phyloP scores from a whole-genome alignment of 2,113 vertebrate species.

The Morone chrysops region DNA sequence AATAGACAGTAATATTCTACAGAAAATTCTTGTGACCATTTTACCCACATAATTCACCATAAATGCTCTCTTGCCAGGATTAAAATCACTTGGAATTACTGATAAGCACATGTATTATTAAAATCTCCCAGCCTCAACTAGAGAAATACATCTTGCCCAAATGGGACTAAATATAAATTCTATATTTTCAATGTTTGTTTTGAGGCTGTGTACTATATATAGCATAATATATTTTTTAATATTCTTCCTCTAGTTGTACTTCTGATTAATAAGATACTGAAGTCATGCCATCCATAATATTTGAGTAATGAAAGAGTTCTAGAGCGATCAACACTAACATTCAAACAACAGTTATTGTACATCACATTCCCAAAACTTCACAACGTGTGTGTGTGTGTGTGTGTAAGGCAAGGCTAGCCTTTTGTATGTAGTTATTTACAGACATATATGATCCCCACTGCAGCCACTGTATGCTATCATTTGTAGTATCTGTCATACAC shows the following conservation, averaged over 20 bases:
- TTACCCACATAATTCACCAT: background rate
- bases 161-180: background rate
- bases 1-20: background rate
- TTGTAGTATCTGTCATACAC: constrained; percentile 36
- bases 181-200: background rate
- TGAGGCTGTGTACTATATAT: background rate
- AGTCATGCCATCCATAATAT: background rate
- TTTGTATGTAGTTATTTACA: constrained; percentile 44
- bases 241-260: background rate
- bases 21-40: background rate
- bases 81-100: background rate
- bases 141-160: background rate
- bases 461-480: constrained; percentile 35
- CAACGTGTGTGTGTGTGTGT: background rate
- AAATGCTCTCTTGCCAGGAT: background rate
- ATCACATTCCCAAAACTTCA: background rate
- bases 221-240: too few species aligned
- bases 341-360: background rate
- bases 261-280: background rate
- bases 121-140: background rate
- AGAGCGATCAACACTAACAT: background rate
- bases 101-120: background rate
- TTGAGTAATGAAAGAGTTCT: background rate
- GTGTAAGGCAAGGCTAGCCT: constrained; percentile 6
- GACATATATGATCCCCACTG: constrained; percentile 47